Base-by-base conservation (phyloP, 2,113 vertebrate genomes). In the Aepyceros melampus region DNA sequence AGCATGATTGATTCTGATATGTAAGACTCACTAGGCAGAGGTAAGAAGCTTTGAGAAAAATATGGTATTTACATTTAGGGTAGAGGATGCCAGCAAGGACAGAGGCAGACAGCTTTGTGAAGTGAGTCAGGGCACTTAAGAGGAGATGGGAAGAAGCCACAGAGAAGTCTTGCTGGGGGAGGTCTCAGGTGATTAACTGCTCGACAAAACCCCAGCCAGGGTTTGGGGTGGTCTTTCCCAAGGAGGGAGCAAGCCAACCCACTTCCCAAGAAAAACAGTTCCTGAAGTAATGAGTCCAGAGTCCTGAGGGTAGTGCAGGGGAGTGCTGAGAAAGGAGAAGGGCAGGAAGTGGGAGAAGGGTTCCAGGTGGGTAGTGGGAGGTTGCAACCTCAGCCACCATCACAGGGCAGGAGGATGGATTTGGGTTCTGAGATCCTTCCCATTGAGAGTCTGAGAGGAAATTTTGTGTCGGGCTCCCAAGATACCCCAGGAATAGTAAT, bases 141-240 rank as follows among this genome's bases (percentile, higher is more conserved):
- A 55, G 47, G 86, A 94, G 43, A 78, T 0, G 29, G 84, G 95
- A 91, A 90, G 90, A 40, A 83, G 51, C 58, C 43, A 89, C 43
- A 71, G 81, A 89, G 86, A 51, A 36, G 67, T n/a, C 19, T 58
- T 78, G 31, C 5, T n/a, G 33, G 16, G 56, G 81, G 36, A 16
- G 43, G 23, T 49, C 43, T 79, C 14, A 17, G 89, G 91, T 67
- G 92, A 91, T 31, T 49, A 29, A 58, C 7, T 81, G 88, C 74
- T 91, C 84, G 87, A 33, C 88, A 95, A 95, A 96, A 89, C n/a
- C 51, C 89, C 56, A 94, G 85, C 79, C 62, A 49, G 58, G 29
- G 36, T 23, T 27, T 84, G 47, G 27, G 71, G 83, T 45, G 33
- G 56, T 55, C 49, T 95, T 89, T 94, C 87, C 89, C 67, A 89